Conservation (phyloP, 2,888 invertebrate species). For the Ectemnius cavifrons region DNA sequence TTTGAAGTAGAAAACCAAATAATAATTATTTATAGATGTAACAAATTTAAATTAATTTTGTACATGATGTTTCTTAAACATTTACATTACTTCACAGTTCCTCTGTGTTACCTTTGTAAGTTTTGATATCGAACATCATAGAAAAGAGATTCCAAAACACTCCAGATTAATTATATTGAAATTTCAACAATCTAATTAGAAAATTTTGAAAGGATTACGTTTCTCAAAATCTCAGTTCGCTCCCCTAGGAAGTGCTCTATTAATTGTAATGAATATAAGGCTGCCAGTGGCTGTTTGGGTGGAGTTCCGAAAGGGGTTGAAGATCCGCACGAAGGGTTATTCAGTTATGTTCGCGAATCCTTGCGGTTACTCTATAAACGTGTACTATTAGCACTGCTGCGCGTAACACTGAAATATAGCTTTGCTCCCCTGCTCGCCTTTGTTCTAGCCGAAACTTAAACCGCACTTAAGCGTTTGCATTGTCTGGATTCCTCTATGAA, state of each 20-base stretch:
- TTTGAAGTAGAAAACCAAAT: no score
- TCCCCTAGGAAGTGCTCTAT: constrained; percentile 56
- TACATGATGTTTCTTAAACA: no score
- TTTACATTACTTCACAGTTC: no score
- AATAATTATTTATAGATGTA: no score
- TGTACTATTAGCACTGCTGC: constrained; percentile 6
- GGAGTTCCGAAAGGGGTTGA: constrained; percentile 31
- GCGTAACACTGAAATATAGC: background rate
- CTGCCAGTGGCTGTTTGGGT: constrained; percentile 49
- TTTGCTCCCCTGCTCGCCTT: background rate
- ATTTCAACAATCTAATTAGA: no score
- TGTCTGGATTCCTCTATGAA: background rate
- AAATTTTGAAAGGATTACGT: no score
- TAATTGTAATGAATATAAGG: constrained; percentile 59
- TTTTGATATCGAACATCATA: no score
- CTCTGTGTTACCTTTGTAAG: no score
- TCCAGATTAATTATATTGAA: no score
- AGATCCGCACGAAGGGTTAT: constrained; percentile 36
- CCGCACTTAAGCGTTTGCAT: background rate
- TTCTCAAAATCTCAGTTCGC: constrained; percentile 34
- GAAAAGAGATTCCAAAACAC: no score
- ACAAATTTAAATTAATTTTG: no score
- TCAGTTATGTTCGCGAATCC: constrained; percentile 25
- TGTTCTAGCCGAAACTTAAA: background rate
- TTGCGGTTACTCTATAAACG: constrained; percentile 18